Conservation (phyloP, 2,113 vertebrate genomes). For the Datnioides undecimradiatus region DNA sequence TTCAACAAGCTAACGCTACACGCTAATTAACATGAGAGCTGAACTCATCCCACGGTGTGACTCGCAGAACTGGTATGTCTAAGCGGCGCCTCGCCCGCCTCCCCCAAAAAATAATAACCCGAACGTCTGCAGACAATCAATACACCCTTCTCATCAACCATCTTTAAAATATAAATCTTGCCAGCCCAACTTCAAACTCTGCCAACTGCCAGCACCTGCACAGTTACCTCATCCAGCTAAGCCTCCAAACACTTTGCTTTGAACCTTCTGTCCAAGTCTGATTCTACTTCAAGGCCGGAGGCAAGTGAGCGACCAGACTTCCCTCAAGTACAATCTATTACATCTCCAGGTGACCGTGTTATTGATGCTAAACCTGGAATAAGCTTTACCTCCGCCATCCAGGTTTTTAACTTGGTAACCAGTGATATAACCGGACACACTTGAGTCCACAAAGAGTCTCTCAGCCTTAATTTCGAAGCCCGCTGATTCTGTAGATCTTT, state of each 20-base stretch:
- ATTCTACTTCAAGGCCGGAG: slow-evolving; percentile 17
- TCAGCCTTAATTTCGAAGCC: background rate
- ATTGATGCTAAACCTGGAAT: slow-evolving; percentile 23
- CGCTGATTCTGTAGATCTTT: slow-evolving; percentile 27
- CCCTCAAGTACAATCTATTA: slow-evolving; percentile 32
- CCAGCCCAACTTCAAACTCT: slow-evolving; percentile 38
- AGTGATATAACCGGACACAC: background rate
- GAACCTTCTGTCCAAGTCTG: slow-evolving; percentile 60
- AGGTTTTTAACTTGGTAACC: slow-evolving; percentile 27
- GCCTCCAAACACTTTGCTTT: slow-evolving; percentile 63
- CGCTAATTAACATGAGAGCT: background rate
- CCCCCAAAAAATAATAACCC: background rate
- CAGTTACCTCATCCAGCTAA: slow-evolving; percentile 70
- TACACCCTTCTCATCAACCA: slow-evolving; percentile 14
- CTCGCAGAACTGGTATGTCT: background rate
- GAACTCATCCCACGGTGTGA: background rate
- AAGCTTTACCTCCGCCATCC: slow-evolving; percentile 12
- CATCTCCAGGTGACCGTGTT: slow-evolving; percentile 25
- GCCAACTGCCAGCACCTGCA: slow-evolving; percentile 66
- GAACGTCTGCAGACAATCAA: slow-evolving; percentile 19
- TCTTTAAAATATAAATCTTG: slow-evolving; percentile 41
- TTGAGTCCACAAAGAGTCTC: slow-evolving; percentile 25
- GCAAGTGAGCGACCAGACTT: slow-evolving; percentile 28
- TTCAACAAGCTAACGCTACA: background rate
- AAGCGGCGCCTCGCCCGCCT: background rate